Evolutionary conservation across 64 coral and sea anemone genomes (phyloP), one percentile per base, ranked within the genome.

Genomic region (Anthopleura sola): DNA sequence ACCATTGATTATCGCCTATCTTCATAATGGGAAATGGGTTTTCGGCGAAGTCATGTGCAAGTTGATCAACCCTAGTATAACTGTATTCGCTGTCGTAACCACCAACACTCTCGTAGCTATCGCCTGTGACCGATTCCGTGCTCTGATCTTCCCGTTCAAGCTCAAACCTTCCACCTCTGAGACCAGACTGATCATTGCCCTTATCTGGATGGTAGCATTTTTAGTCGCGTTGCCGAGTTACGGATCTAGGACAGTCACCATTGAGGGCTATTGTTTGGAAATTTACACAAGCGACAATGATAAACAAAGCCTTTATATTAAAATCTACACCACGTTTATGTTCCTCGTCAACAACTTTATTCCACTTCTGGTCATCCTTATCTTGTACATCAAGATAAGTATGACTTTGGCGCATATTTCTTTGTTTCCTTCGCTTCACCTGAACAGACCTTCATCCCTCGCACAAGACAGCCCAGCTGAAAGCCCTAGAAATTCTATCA

Each of bases 31-130:
- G 14, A 49, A 84, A 26, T 96, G 94, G 94, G 39, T 84, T 0
- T 92, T 96, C 71, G 94, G 94, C 17, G 78, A 83, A 69, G 84
- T 55, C 15, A 89, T 96, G 87, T 96, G 94, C 57, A 96, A 96
- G 55, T 64, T 96, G 26, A 68, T 96, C 39, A 96, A 96, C 69
- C 94, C 94, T 2, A 92, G 90, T 75, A 71, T 96, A 17, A 88
- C 88, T 21, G n/a, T 96, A 37, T 96, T 96, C 75, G 88, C 66
- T 23, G 87, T 96, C 40, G 94, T 96, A n/a, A 96, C 94, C 18
- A 96, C 87, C 8, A 96, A 96, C 48, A 96, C 94, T 6, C 84
- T 96, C 26, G 94, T 96, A 0, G 94, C 94, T 4, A 96, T 96
- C 48, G 94, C 90, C 0, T 81, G 91, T 36, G 94, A 96, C 78